Evolutionary conservation across 2,888 invertebrate genomes (phyloP).

Genomic region (Dusona sp.): DNA sequence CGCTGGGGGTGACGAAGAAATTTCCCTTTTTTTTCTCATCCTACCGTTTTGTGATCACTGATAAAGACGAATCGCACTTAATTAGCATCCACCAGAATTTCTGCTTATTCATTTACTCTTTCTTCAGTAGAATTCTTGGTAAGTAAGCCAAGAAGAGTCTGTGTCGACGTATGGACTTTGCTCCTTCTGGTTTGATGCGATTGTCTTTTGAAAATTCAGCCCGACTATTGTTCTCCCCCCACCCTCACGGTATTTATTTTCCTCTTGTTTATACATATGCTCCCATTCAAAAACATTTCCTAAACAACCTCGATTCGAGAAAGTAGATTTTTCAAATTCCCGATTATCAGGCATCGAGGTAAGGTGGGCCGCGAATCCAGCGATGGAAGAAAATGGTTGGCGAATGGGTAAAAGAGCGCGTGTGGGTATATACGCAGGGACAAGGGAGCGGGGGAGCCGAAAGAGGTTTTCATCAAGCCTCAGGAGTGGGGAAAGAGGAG

Average conservation of each 20-base stretch:
- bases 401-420: not conserved
- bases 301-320: not conserved
- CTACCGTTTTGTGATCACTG: conserved; percentile 17
- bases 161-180: too few relatives aligned
- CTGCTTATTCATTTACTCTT: too few relatives aligned
- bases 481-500: not conserved
- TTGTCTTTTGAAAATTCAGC: not conserved
- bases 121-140: too few relatives aligned
- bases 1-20: not conserved
- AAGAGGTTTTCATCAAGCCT: not conserved
- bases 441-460: not conserved
- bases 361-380: not conserved
- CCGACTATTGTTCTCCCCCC: not conserved
- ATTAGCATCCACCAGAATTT: conserved; percentile 35
- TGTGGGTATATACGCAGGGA: not conserved
- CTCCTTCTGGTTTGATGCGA: not conserved
- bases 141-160: too few relatives aligned
- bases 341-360: not conserved
- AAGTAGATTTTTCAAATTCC: not conserved
- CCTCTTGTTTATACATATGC: not conserved
- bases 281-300: not conserved
- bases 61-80: conserved; percentile 53
- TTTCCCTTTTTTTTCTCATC: conserved; percentile 9
- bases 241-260: not conserved
- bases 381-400: too few relatives aligned